Evolutionary conservation across 1,140 invertebrate species (phyloP).

Genomic region (Andricus grossulariae): DNA sequence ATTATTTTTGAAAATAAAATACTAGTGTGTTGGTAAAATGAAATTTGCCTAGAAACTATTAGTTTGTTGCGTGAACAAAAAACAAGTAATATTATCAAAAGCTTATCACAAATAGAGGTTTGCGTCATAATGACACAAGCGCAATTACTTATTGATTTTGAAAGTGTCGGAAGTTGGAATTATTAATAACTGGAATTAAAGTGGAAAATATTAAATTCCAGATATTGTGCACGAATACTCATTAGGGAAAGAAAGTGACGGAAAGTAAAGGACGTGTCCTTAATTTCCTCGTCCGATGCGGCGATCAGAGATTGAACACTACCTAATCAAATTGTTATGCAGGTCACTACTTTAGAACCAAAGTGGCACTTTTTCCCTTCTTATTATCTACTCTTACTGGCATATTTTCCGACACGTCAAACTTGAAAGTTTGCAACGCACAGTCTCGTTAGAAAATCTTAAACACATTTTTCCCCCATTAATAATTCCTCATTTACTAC

Average conservation of each 20-base stretch:
- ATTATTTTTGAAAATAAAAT: too few relatives aligned
- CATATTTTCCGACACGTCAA: not conserved
- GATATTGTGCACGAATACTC: not conserved
- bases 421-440: slow-evolving; percentile 4
- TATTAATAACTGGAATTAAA: not conserved
- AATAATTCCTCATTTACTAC: too few relatives aligned
- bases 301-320: slow-evolving; percentile 5
- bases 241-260: slow-evolving; percentile 15
- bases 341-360: slow-evolving; percentile 8
- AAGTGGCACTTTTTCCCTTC: not conserved
- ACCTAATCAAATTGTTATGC: slow-evolving; percentile 16
- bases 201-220: not conserved
- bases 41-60: too few relatives aligned
- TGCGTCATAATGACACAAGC: too few relatives aligned
- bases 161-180: not conserved
- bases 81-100: too few relatives aligned
- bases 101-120: too few relatives aligned
- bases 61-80: too few relatives aligned
- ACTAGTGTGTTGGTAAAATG: too few relatives aligned
- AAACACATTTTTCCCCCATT: not conserved
- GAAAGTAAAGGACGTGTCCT: slow-evolving; percentile 29
- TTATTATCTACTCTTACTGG: not conserved
- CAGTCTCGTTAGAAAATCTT: not conserved
- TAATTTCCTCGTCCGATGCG: not conserved
- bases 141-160: not conserved